Evolutionary conservation across 2,888 invertebrate species (phyloP).

Genomic region (Andrena chrysosceles): DNA sequence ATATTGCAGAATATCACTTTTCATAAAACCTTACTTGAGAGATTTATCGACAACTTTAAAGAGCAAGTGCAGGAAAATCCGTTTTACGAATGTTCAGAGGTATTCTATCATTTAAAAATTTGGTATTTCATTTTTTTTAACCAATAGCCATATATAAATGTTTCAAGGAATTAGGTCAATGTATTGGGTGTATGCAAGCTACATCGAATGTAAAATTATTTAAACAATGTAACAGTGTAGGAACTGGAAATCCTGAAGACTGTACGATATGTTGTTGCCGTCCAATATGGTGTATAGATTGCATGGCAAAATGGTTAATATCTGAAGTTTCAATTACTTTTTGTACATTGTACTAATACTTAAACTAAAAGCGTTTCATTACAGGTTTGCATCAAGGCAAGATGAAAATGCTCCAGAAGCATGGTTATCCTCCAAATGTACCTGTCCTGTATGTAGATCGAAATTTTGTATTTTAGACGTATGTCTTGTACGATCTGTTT

Average conservation of each 20-base stretch:
- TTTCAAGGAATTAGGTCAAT: constrained; percentile 90
- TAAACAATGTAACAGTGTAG: constrained; percentile 88
- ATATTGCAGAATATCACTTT: constrained; percentile 90
- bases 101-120: constrained; percentile 74
- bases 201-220: constrained; percentile 92
- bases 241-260: constrained; percentile 82
- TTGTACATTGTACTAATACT: constrained; percentile 10
- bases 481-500: constrained; percentile 69
- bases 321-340: constrained; percentile 18
- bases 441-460: constrained; percentile 95
- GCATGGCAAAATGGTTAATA: constrained; percentile 91
- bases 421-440: constrained; percentile 93
- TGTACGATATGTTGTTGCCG: constrained; percentile 90
- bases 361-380: constrained; percentile 32
- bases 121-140: constrained; percentile 16
- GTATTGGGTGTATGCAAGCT: constrained; percentile 95
- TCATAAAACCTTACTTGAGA: constrained; percentile 92
- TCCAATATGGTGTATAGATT: constrained; percentile 96
- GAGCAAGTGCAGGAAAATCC: constrained; percentile 91
- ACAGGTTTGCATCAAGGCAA: constrained; percentile 93
- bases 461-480: constrained; percentile 95
- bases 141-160: constrained; percentile 47
- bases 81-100: constrained; percentile 87
- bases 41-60: constrained; percentile 94
- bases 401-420: constrained; percentile 88